phyloP scores from a whole-genome alignment of 2,797 vertebrate genomes.

The Anguilla obscura region DNA sequence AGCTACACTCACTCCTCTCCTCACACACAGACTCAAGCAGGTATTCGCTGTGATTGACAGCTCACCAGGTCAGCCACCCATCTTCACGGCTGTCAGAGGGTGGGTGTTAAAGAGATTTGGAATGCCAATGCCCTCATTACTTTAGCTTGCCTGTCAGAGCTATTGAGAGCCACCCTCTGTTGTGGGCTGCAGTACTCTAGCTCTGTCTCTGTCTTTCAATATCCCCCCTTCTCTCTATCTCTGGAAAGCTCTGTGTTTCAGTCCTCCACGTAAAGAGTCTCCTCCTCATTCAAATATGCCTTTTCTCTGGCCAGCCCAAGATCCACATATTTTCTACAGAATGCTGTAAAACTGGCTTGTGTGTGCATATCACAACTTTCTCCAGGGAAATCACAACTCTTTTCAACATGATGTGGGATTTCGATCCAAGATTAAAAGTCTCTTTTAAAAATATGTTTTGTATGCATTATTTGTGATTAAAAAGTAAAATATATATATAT shows the following conservation, averaged over 20 bases:
- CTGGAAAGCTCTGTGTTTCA: conserved; percentile 72
- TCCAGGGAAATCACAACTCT: conserved; percentile 59
- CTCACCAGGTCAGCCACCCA: conserved; percentile 77
- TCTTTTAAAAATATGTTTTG: conserved; percentile 40
- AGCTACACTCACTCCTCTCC: conserved; percentile 59
- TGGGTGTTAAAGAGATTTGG: conserved; percentile 75
- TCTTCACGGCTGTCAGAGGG: conserved; percentile 75
- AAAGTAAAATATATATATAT: neutral
- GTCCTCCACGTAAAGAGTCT: conserved; percentile 73
- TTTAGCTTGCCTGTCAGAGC: conserved; percentile 79
- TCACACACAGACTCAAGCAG: conserved; percentile 69
- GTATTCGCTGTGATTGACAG: conserved; percentile 78
- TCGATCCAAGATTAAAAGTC: conserved; percentile 61
- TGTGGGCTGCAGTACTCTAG: conserved; percentile 62
- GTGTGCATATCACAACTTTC: conserved; percentile 68
- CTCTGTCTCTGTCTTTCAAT: neutral
- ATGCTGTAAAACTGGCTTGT: conserved; percentile 67
- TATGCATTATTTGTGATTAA: neutral
- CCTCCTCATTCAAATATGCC: conserved; percentile 69
- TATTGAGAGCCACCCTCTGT: conserved; percentile 74
- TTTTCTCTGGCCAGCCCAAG: conserved; percentile 66
- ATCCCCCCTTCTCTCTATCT: conserved; percentile 72
- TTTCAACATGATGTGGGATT: conserved; percentile 57
- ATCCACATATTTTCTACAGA: conserved; percentile 69
- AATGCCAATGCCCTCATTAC: conserved; percentile 78